A percentile compares a stretch with the other conserved stretches of the same genome.
Conservation (phyloP, 2,797 vertebrate genomes). For the Pseudochirops cupreus region DNA sequence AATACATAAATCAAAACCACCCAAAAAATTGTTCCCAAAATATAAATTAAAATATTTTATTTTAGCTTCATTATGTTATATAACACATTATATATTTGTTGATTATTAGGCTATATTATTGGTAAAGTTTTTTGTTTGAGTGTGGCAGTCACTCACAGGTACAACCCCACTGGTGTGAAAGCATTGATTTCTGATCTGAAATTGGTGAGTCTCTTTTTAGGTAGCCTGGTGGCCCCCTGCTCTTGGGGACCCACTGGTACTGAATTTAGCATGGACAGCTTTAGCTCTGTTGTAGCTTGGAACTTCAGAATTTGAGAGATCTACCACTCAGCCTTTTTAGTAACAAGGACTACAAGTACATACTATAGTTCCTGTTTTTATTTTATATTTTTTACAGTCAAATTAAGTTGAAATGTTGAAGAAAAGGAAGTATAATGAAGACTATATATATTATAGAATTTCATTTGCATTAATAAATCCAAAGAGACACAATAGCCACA, state of each 20-base stretch:
- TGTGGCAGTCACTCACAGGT: neutral
- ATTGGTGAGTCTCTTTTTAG: neutral
- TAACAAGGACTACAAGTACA: neutral
- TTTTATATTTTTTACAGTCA: neutral
- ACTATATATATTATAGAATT: neutral
- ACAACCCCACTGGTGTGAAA: neutral
- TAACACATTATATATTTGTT: neutral
- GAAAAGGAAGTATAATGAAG: neutral
- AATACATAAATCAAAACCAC: neutral
- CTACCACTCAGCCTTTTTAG: neutral
- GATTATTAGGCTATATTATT: neutral
- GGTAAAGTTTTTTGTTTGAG: neutral
- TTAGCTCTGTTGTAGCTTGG: neutral
- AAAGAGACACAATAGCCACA: neutral
- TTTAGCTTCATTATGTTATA: neutral
- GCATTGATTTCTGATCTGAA: neutral
- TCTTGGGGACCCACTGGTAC: neutral
- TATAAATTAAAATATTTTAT: neutral
- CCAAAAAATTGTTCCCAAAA: neutral
- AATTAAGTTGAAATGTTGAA: neutral
- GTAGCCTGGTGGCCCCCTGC: neutral
- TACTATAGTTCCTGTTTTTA: neutral
- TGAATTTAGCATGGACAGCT: neutral
- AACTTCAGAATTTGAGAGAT: neutral
- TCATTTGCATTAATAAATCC: neutral